These are phyloP conservation scores for Caenorhabditis sulstoni DNA, from an alignment of 2,888 invertebrate genomes.

Conservation along the genomic window DNA sequence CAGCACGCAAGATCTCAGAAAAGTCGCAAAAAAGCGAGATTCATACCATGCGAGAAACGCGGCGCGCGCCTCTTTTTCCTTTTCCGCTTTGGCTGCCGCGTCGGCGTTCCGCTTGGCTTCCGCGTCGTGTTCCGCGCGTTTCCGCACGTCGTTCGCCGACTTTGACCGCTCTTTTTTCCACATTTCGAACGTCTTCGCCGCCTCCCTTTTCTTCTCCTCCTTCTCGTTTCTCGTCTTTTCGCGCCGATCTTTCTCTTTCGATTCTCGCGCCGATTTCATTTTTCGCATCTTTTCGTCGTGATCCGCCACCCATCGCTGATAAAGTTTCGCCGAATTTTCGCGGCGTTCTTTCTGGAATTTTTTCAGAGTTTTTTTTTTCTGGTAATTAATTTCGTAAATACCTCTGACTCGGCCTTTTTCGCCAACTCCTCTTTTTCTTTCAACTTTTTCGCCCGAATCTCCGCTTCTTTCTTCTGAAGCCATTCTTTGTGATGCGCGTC, in stretches of 20 bases:
- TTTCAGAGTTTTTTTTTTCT: background rate
- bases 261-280: background rate
- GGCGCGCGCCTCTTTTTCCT: constrained; percentile 51
- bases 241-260: constrained; percentile 8
- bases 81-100: constrained; percentile 23
- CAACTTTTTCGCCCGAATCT: constrained; percentile 28
- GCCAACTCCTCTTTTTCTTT: constrained; percentile 36
- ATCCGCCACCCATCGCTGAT: constrained; percentile 59
- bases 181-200: constrained; percentile 51
- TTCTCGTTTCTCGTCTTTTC: constrained; percentile 8
- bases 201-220: constrained; percentile 10
- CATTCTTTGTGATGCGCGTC: constrained; percentile 54
- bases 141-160: constrained; percentile 39
- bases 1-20: too few species aligned
- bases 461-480: constrained; percentile 56
- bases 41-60: constrained; percentile 61
- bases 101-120: constrained; percentile 33
- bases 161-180: constrained; percentile 59
- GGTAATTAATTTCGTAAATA: too few species aligned
- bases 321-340: constrained; percentile 54
- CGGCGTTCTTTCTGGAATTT: constrained; percentile 55
- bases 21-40: background rate
- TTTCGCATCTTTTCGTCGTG: constrained; percentile 41
- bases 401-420: constrained; percentile 38
- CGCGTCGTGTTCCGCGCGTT: constrained; percentile 18